phyloP scores from a whole-genome alignment of 2,113 vertebrate genomes.

The Diphyllodes magnificus region DNA sequence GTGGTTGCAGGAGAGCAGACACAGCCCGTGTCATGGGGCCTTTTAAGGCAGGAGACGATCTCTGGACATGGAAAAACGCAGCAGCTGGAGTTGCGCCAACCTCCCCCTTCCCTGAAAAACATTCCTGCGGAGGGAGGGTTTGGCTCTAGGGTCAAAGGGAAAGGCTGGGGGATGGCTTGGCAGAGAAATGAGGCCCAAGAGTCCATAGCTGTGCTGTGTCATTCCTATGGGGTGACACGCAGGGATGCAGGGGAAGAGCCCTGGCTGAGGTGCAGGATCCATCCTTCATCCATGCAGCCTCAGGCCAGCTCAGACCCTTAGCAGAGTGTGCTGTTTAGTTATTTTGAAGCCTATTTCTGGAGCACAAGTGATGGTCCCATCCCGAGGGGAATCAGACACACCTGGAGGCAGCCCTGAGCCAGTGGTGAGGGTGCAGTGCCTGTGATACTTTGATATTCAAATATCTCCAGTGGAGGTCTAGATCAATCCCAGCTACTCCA shows the following conservation, averaged over 20 bases:
- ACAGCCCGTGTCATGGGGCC: background rate
- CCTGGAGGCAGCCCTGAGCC: background rate
- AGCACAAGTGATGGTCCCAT: background rate
- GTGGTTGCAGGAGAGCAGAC: background rate
- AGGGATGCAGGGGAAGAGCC: background rate
- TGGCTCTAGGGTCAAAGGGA: background rate
- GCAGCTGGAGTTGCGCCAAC: background rate
- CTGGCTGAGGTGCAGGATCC: background rate
- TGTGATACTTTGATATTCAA: background rate
- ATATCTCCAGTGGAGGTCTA: background rate
- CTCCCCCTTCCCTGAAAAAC: background rate
- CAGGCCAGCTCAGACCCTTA: background rate
- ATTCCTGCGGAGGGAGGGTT: constrained; percentile 1
- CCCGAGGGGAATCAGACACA: background rate
- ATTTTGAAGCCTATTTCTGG: background rate
- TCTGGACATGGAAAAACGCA: background rate
- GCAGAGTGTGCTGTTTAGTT: background rate
- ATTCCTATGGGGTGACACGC: accelerated
- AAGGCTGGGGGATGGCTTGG: background rate
- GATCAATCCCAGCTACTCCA: background rate
- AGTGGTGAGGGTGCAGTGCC: background rate
- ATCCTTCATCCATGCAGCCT: background rate
- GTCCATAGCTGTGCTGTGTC: background rate
- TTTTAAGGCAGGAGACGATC: background rate
- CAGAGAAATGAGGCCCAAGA: background rate